These are phyloP conservation scores for Ammospiza maritima DNA, from an alignment of 2,797 vertebrate genomes.

Conservation along the genomic window DNA sequence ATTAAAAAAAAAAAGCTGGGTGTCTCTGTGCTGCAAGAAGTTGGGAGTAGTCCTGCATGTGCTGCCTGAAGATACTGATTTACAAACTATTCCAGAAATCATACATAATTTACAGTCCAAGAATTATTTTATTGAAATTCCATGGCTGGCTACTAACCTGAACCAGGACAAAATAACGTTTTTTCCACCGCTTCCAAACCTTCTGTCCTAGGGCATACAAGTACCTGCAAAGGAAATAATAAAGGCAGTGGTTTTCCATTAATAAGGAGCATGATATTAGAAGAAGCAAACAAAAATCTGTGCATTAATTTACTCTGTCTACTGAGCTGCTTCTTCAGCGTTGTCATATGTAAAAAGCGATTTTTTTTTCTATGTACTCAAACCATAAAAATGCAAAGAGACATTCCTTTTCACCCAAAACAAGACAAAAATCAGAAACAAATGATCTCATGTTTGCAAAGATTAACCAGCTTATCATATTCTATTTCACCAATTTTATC, in stretches of 20 bases:
- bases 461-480: not conserved
- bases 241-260: not conserved
- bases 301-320: not conserved
- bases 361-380: not conserved
- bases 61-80: not conserved
- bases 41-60: not conserved
- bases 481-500: not conserved
- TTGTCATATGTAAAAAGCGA: not conserved
- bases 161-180: slow-evolving; percentile 94
- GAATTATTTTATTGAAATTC: not conserved
- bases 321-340: not conserved
- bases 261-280: not conserved
- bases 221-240: slow-evolving; percentile 80
- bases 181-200: slow-evolving; percentile 98
- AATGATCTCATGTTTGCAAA: not conserved
- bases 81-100: not conserved
- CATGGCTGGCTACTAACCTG: slow-evolving; percentile 83
- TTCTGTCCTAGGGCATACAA: slow-evolving; percentile 92
- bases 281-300: not conserved
- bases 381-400: not conserved
- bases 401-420: not conserved
- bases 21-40: not conserved
- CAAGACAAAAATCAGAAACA: not conserved
- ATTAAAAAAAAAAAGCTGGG: not conserved
- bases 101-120: rapidly evolving